Conservation (phyloP, 2,797 vertebrate genomes). For the Phalloptychus januarius region DNA sequence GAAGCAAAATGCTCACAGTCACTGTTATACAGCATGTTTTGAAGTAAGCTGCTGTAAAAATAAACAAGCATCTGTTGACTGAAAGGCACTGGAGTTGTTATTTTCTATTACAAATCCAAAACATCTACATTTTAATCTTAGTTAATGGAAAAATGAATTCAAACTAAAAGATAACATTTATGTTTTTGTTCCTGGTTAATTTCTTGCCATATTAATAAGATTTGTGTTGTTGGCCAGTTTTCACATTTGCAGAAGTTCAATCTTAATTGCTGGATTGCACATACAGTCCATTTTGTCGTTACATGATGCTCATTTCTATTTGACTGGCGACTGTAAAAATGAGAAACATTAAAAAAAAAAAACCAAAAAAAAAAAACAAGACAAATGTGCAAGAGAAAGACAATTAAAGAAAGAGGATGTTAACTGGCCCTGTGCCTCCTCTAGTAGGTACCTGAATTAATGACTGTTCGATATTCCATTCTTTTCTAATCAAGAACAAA, state of each 20-base stretch:
- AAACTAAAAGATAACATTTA: neutral
- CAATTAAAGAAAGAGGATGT: slow-evolving; percentile 11
- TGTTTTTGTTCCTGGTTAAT: neutral
- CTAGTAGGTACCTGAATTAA: slow-evolving; percentile 49
- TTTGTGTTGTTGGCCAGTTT: neutral
- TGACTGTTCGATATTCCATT: slow-evolving; percentile 62
- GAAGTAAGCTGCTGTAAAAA: neutral
- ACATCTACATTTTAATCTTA: neutral
- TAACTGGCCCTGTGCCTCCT: slow-evolving; percentile 23
- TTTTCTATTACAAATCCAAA: neutral
- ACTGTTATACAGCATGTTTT: neutral
- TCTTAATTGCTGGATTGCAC: neutral
- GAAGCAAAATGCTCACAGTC: neutral
- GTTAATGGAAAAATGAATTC: neutral
- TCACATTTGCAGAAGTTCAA: neutral
- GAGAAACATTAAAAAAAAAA: too few relatives aligned
- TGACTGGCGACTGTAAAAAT: neutral
- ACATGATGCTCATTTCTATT: neutral
- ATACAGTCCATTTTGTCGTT: neutral
- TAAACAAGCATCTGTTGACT: neutral
- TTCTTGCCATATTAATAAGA: neutral
- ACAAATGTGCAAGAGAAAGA: slow-evolving; percentile 6
- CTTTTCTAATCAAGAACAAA: slow-evolving; percentile 50
- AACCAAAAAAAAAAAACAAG: neutral
- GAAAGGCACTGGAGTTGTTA: neutral